phyloP scores from a whole-genome alignment of 2,797 vertebrate species.

The Neosilurus mollespiculum region DNA sequence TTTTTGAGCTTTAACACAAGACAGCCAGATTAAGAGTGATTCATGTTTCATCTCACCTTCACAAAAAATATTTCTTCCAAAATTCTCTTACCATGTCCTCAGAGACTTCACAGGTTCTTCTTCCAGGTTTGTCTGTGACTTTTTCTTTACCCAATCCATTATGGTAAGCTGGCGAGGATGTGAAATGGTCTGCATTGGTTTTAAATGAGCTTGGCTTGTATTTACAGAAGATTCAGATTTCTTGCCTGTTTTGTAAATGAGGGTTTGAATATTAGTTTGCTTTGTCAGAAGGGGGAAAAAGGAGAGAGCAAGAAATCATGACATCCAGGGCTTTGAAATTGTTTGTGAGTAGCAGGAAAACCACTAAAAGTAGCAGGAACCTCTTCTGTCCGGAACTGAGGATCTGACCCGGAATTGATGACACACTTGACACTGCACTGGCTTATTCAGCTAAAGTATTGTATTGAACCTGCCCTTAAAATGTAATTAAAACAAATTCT shows the following conservation, averaged over 20 bases:
- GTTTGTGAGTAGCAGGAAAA: no score
- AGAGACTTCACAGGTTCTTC: not conserved
- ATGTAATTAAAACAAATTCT: no score
- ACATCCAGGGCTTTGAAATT: not conserved
- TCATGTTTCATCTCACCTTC: not conserved
- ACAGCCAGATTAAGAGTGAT: conserved; percentile 1
- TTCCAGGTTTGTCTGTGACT: not conserved
- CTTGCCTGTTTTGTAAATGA: not conserved
- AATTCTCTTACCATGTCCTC: not conserved
- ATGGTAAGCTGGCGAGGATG: conserved; percentile 18
- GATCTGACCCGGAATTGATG: no score
- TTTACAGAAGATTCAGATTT: not conserved
- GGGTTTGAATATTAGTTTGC: not conserved
- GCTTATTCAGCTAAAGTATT: no score
- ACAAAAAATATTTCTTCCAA: not conserved
- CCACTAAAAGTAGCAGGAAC: no score
- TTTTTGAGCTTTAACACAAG: conserved; percentile 5
- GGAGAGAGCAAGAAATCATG: no score
- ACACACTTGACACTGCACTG: no score
- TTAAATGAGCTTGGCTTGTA: not conserved
- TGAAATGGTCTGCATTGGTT: conserved; percentile 1
- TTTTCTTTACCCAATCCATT: not conserved
- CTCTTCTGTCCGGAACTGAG: no score
- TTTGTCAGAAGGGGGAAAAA: not conserved
- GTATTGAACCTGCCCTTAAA: no score